A percentile compares a stretch with the other conserved stretches of the same genome.
Conservation (phyloP, 2,888 invertebrate genomes). For the Chalcis sispes region DNA sequence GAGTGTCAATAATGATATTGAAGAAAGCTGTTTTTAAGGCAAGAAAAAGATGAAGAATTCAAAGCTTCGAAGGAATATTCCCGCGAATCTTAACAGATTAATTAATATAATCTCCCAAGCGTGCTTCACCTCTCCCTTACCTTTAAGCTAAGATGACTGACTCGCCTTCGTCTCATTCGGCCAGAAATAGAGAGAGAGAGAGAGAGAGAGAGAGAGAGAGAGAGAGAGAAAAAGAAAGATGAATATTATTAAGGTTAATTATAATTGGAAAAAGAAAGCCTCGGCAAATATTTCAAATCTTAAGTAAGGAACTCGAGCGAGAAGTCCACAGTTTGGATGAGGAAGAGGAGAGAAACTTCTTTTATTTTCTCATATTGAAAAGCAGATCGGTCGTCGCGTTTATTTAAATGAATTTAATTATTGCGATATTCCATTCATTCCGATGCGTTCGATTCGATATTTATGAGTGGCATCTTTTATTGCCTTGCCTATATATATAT, state of each 20-base stretch:
- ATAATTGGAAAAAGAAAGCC: conserved; percentile 66
- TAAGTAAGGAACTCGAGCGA: conserved; percentile 41
- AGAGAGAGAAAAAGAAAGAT: conserved; percentile 56
- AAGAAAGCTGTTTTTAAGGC: conserved; percentile 32
- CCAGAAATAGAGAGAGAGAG: too few species aligned
- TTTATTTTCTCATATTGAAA: conserved; percentile 26
- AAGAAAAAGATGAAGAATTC: conserved; percentile 18
- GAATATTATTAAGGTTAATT: conserved; percentile 72
- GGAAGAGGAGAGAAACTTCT: neutral
- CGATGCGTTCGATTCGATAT: neutral
- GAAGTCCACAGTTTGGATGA: too few species aligned
- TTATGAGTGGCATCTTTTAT: conserved; percentile 18
- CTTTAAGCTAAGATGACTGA: conserved; percentile 29
- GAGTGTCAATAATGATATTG: conserved; percentile 36
- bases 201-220: conserved; percentile 11
- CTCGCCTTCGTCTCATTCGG: conserved; percentile 44
- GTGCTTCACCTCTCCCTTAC: too few species aligned
- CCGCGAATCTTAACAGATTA: conserved; percentile 63
- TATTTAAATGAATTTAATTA: conserved; percentile 55
- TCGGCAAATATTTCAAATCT: conserved; percentile 67
- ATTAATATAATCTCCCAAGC: conserved; percentile 71
- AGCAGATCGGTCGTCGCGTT: conserved; percentile 52
- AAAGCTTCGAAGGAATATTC: conserved; percentile 27
- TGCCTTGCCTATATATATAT: too few species aligned
- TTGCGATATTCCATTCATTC: conserved; percentile 27